Base-by-base conservation (phyloP, 2,797 vertebrate species). In the Notoglanidium macrostoma region DNA sequence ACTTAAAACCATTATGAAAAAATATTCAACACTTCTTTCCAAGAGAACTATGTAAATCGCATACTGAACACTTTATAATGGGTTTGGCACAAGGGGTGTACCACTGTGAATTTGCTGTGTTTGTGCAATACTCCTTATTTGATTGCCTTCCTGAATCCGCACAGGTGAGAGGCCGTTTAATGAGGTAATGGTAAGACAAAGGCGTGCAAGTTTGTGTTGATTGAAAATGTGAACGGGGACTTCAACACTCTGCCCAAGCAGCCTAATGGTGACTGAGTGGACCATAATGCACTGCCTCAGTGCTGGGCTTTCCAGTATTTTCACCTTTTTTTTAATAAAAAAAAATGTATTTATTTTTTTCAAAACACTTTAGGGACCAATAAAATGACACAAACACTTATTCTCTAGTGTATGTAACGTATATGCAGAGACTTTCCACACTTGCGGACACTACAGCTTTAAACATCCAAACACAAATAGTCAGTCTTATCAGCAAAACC, bases 1-100 rank as follows among this genome's bases (percentile, higher is more conserved):
- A 87, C 89, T 87, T 85, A 89, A 90, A 92, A 90, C 91, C 88
- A 89, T 87, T 91, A 80, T 89, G 91, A 92, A 93, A 92, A 92
- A 89, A 92, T 90, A 92, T 90, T 91, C 77, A 77, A 91, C 89
- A 90, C 82, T 73, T 90, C 88, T 68, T 74, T 84, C 85, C 88
- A 90, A 89, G 89, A 91, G 80, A 90, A 88, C 81, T 82, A 85
- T 70, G 88, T 88, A 84, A 82, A 86, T 87, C 67, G 84, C 88
- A 81, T 91, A 89, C 88, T 88, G 89, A 88, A 90, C 88, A 89
- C 88, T 89, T 91, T 86, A 87, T 87, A 87, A 88, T 80, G 44
- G 65, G 85, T 88, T 88, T 85, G 84, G 89, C 90, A 92, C 89
- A 84, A 86, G 79, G 77, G 84, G 72, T 86, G 88, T 87, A 87